Evolutionary conservation across 53 echinoderm and acorn worm species (phyloP), one percentile per base, ranked within the genome.

Genomic region (Patiria pectinifera): DNA sequence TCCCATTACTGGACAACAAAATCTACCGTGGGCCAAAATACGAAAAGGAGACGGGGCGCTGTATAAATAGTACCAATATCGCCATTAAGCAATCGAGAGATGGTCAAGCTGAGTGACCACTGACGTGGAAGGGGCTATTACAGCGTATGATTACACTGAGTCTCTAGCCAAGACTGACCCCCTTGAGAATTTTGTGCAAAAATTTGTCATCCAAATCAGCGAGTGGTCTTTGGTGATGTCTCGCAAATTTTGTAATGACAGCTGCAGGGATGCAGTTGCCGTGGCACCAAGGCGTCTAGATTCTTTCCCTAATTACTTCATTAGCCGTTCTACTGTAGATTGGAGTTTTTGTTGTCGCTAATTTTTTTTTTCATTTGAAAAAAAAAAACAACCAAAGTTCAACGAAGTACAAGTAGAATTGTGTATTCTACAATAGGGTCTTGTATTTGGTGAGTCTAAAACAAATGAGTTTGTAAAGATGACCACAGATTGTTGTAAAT

Each of bases 161-260:
- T 82, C 85, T 71, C 21, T 71, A 47, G 45, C 43, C 22, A 18
- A 78, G 66, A 84, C 84, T 84, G 87, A 78, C 44, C 87, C 35
- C 87, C 14, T 77, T 58, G 76, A 77, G 87, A 61, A 11, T 76
- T 76, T n/a, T 5, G 11, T 18, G 4, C 4, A 13, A 7, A 66
- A 13, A 66, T 3, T 66, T 18, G 66, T 66, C 66, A 4, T 66
- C 66, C 14, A 14, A 66, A 7, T 66, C 6, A 66, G 66, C 13
- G 19, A 66, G 24, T 24, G 4, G 9, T 74, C 22, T 9, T 74
- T 18, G 19, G 53, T 8, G 74, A 74, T 23, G 74, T 74, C 74
- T 74, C 4, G 24, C 24, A 23, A 74, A n/a, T 74, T 16, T 23
- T 74, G 74, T 74, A 74, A 23, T 74, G 74, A 74, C 74, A 74